phyloP scores from a whole-genome alignment of 2,113 vertebrate genomes.

The Arizona elegans region DNA sequence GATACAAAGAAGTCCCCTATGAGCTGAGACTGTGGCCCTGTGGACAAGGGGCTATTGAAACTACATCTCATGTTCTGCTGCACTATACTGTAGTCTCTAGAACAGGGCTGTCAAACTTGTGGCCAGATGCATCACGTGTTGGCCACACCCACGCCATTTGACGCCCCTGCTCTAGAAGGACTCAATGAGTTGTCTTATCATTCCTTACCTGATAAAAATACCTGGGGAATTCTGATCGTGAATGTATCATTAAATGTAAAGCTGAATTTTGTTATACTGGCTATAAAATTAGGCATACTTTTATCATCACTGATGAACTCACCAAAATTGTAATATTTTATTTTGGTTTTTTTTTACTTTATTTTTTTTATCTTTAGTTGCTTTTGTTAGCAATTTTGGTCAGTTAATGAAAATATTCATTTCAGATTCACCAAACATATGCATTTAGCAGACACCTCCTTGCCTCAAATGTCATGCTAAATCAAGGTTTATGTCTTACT shows the following conservation, averaged over 20 bases:
- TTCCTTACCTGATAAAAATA: neutral
- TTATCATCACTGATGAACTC: neutral
- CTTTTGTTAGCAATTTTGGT: neutral
- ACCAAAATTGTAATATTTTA: neutral
- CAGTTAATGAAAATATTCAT: neutral
- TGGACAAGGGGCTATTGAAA: neutral
- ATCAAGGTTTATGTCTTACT: neutral
- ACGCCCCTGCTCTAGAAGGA: neutral
- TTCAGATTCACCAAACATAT: neutral
- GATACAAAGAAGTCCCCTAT: neutral
- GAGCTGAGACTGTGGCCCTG: neutral
- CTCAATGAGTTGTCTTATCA: neutral
- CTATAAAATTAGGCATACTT: neutral
- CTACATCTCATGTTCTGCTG: neutral
- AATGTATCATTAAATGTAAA: neutral
- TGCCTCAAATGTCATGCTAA: neutral
- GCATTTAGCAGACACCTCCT: neutral
- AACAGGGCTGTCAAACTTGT: neutral
- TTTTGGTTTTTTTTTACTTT: neutral
- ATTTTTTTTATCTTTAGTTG: neutral
- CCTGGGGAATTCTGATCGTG: neutral
- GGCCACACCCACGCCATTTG: too few species aligned
- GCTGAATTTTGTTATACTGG: neutral
- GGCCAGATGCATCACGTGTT: too few species aligned
- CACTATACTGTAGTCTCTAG: neutral